Conservation (phyloP, 2,797 vertebrate genomes). For the Esox lucius region DNA sequence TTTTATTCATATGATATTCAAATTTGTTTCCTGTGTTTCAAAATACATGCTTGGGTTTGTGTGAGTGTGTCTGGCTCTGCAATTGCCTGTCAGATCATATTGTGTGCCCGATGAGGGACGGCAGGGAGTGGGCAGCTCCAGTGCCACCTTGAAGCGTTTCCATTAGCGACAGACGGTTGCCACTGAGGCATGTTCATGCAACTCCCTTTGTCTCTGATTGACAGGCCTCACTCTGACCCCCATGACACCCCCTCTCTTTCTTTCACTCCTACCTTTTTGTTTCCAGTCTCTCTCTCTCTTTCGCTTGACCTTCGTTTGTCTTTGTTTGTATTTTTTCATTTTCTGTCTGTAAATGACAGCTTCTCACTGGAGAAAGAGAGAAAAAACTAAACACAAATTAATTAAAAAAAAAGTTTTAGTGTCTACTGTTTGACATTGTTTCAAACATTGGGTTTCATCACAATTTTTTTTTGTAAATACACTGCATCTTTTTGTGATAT, state of each 20-base stretch:
- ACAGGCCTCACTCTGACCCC: conserved; percentile 13
- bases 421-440: neutral
- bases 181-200: conserved; percentile 34
- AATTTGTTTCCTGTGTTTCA: neutral
- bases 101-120: conserved; percentile 50
- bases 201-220: conserved; percentile 31
- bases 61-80: neutral
- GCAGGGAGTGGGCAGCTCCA: conserved; percentile 38
- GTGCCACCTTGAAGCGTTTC: conserved; percentile 49
- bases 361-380: neutral
- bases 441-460: neutral
- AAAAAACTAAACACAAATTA: neutral
- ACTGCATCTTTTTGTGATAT: neutral
- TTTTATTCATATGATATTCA: too few relatives aligned
- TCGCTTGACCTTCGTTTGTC: conserved; percentile 11
- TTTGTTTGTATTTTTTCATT: neutral
- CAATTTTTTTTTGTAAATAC: neutral
- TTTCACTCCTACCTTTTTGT: conserved; percentile 1
- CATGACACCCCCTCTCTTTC: neutral
- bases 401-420: neutral
- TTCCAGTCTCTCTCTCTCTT: neutral
- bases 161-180: conserved; percentile 28
- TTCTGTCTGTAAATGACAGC: neutral
- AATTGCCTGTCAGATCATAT: conserved; percentile 56
- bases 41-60: neutral